These are phyloP conservation scores for Tetragonula carbonaria DNA, from an alignment of 2,888 invertebrate species.

Conservation along the genomic window DNA sequence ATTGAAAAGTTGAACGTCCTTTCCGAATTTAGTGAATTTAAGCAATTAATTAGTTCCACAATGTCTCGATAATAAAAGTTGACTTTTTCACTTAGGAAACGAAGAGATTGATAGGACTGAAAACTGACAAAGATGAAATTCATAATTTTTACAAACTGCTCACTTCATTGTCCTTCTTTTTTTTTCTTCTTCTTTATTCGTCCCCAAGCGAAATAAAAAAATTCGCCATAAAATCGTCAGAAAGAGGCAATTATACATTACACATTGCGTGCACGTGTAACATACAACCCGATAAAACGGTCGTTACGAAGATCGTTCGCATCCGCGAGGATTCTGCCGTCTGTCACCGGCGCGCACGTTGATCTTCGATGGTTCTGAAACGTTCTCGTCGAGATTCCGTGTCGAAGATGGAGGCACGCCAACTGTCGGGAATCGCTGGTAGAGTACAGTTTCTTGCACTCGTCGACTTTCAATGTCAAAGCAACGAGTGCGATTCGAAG, in stretches of 20 bases:
- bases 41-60: too few species aligned
- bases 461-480: constrained; percentile 43
- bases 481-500: constrained; percentile 3
- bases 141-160: too few species aligned
- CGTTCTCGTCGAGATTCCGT: background rate
- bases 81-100: background rate
- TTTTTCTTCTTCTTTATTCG: too few species aligned
- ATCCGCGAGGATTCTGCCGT: background rate
- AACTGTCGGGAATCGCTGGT: constrained; percentile 19
- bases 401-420: constrained; percentile 29
- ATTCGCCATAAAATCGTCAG: background rate
- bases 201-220: background rate
- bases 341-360: background rate
- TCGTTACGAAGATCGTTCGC: background rate
- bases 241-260: background rate
- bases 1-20: background rate
- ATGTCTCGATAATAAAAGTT: background rate
- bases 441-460: constrained; percentile 35
- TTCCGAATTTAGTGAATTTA: too few species aligned
- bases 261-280: background rate
- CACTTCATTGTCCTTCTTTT: too few species aligned
- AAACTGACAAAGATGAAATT: background rate
- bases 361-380: constrained; percentile 4
- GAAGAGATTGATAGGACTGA: background rate
- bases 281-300: background rate